Evolutionary conservation across 2,888 invertebrate genomes (phyloP), one percentile per base, ranked within the genome.

Genomic region (Bhutanitis thaidina): DNA sequence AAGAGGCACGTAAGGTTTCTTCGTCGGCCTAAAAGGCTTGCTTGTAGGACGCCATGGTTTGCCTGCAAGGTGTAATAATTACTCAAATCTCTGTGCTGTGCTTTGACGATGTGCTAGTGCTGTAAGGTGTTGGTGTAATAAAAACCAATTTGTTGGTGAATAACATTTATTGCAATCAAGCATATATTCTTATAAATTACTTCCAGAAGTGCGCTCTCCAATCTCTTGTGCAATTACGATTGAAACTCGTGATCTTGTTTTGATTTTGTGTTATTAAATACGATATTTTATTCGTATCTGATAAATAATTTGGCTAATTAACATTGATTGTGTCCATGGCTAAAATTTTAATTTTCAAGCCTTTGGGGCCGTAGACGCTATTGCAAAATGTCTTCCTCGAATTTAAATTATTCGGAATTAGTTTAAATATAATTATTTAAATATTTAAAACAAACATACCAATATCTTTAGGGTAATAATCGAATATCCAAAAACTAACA

Each of bases 71-170:
- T 79, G 77, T 77, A 87, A 82, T 79, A 55, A 78, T 73, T 74
- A 80, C 80, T 85, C 77, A 81, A 73, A 77, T 77, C 71, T 66
- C 59, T 74, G 72, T 76, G 75, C 76, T 73, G 74, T 70, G 73
- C 73, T 71, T 75, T 68, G 52, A 55, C 58, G 57, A 53, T 44
- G 63, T 65, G 64, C 63, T 57, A 59, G 86, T 86, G 87, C 86
- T 77, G 78, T 67, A 65, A 71, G 83, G 84, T 84, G 80, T 78
- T 82, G 87, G 88, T 87, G 86, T 87, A 85, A 89, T 87, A 86
- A 86, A 86, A 89, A 87, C 88, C 86, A 88, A 80, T 79, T 88
- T 77, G 75, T 71, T 76, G 65, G 81, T 85, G 83, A 77, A 85
- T 69, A 84, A 75, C 71, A 74, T 87, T 88, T 88, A 88, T 88